phyloP scores from a whole-genome alignment of 2,797 vertebrate species.

The Natrix natrix region DNA sequence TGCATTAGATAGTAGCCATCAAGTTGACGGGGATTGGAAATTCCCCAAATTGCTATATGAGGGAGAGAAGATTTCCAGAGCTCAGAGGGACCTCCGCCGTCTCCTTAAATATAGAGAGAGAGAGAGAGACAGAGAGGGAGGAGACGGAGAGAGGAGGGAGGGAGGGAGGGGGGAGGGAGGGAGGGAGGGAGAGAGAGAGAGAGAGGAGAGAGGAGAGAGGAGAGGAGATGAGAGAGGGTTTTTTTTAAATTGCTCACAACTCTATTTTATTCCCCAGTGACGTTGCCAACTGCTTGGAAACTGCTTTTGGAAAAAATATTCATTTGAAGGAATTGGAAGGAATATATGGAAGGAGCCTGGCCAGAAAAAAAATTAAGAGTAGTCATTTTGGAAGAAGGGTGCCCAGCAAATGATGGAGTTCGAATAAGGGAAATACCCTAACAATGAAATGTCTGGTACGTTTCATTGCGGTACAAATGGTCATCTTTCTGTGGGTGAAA shows the following conservation, averaged over 20 bases:
- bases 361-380: not conserved
- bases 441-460: constrained; percentile 44
- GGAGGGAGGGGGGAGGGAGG: no score
- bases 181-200: no score
- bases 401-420: not conserved
- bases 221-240: no score
- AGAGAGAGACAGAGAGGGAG: no score
- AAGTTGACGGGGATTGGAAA: not conserved
- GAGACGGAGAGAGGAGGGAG: no score
- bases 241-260: not conserved
- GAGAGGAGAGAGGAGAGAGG: no score
- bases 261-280: not conserved
- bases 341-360: not conserved
- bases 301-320: not conserved
- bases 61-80: no score
- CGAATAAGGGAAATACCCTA: constrained; percentile 34
- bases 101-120: not conserved
- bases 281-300: not conserved
- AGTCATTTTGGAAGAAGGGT: not conserved
- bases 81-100: not conserved
- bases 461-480: constrained; percentile 57
- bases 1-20: not conserved
- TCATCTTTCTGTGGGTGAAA: constrained; percentile 54
- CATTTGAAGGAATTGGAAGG: not conserved
- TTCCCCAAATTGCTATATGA: no score